Evolutionary conservation across 2,113 vertebrate genomes (phyloP).

Genomic region (Carlito syrichta): DNA sequence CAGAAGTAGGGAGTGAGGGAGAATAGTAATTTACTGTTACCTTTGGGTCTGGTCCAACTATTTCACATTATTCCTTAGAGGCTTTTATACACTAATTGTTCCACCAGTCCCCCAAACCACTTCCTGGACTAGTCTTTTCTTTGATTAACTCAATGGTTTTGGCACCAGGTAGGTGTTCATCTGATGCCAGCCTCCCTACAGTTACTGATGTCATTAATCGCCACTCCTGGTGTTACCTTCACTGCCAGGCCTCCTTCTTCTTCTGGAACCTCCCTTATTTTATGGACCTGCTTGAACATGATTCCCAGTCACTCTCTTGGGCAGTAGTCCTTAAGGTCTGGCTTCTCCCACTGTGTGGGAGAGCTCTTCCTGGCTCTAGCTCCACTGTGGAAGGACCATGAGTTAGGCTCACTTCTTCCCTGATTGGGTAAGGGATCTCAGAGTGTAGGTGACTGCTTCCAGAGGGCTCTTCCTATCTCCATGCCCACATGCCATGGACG

Average conservation of each 20-base stretch:
- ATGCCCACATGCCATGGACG: not conserved
- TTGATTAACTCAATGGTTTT: not conserved
- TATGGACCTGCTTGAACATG: not conserved
- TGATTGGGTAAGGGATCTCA: not conserved
- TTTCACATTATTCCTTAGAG: not conserved
- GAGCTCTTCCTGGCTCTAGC: not conserved
- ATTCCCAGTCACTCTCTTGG: not conserved
- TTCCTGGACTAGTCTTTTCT: not conserved
- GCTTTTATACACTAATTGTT: not conserved
- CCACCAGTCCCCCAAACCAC: not conserved
- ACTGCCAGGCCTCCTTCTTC: not conserved
- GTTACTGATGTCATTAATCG: not conserved
- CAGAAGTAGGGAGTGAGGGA: not conserved
- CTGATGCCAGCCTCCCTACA: not conserved
- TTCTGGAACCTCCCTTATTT: not conserved
- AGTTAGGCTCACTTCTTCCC: not conserved
- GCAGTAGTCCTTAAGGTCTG: not conserved
- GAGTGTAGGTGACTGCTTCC: not conserved
- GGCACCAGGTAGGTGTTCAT: not conserved
- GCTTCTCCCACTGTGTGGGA: not conserved
- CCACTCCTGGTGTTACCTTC: not conserved
- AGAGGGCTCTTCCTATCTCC: not conserved
- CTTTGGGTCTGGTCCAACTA: not conserved
- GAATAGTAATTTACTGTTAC: not conserved
- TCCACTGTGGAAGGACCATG: fast-evolving